phyloP scores from a whole-genome alignment of 2,888 invertebrate species.

The Parapristionchus giblindavisi region DNA sequence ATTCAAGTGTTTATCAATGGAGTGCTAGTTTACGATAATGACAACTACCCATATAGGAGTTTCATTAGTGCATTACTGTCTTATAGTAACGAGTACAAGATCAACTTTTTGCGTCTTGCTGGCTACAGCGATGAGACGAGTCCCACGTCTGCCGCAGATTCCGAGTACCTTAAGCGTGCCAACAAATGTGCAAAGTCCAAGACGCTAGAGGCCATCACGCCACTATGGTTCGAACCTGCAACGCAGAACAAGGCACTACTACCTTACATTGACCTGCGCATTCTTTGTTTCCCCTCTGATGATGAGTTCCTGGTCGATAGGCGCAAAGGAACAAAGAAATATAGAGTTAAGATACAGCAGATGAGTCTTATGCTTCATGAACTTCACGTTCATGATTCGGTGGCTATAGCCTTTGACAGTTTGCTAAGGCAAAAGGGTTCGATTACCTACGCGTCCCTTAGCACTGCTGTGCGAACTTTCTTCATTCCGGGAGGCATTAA shows the following conservation, averaged over 20 bases:
- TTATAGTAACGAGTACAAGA: not conserved
- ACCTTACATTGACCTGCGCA: not conserved
- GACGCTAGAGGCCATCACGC: not conserved
- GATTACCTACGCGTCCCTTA: not conserved
- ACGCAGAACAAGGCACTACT: conserved; percentile 1
- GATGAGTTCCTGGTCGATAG: conserved; percentile 22
- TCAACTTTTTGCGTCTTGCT: not conserved
- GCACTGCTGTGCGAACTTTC: not conserved
- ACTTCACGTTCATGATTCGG: not conserved
- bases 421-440: not conserved
- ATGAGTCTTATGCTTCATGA: conserved; percentile 16
- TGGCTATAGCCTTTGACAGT: not conserved
- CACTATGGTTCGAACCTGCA: not conserved
- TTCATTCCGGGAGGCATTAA: not conserved
- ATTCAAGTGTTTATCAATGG: not conserved
- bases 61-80: conserved; percentile 10
- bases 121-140: not conserved
- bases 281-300: not conserved
- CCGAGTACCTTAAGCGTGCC: not conserved
- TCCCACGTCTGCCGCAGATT: not conserved
- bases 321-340: not conserved
- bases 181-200: not conserved
- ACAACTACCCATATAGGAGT: not conserved
- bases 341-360: not conserved
- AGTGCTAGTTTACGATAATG: not conserved